Percentiles rank a stretch among this genome's conserved stretches.
These are phyloP conservation scores for Dendrophyllia cribrosa DNA, from an alignment of 64 coral and sea anemone genomes.

Conservation along the genomic window DNA sequence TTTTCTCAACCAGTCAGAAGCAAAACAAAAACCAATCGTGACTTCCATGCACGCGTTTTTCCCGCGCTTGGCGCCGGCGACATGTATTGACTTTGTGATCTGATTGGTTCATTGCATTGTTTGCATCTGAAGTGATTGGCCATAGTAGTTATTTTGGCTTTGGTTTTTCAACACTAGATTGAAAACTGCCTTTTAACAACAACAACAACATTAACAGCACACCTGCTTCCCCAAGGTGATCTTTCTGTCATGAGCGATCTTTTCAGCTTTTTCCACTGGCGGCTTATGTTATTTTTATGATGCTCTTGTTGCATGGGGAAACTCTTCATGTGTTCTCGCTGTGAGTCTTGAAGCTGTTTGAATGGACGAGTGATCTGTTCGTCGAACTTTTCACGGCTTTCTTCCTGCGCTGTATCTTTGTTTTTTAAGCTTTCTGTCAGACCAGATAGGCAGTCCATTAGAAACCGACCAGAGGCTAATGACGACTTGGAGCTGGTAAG, in stretches of 20 bases:
- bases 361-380: conserved; percentile 54
- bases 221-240: conserved; percentile 86
- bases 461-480: conserved; percentile 89
- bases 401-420: conserved; percentile 54
- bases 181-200: neutral
- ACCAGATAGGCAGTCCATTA: conserved; percentile 94
- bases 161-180: neutral
- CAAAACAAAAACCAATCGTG: no score
- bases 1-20: no score
- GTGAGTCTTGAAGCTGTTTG: conserved; percentile 67
- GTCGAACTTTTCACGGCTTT: conserved; percentile 78
- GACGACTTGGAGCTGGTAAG: conserved; percentile 66
- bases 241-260: conserved; percentile 81
- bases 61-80: no score
- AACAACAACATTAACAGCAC: neutral
- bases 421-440: conserved; percentile 57
- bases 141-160: no score
- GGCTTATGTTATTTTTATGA: conserved; percentile 11
- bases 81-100: no score
- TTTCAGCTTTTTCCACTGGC: conserved; percentile 78
- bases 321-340: conserved; percentile 54
- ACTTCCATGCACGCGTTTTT: no score
- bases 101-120: no score
- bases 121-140: no score
- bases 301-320: conserved; percentile 40